phyloP scores from a whole-genome alignment of 2,888 invertebrate genomes.

The Halocaridina rubra region DNA sequence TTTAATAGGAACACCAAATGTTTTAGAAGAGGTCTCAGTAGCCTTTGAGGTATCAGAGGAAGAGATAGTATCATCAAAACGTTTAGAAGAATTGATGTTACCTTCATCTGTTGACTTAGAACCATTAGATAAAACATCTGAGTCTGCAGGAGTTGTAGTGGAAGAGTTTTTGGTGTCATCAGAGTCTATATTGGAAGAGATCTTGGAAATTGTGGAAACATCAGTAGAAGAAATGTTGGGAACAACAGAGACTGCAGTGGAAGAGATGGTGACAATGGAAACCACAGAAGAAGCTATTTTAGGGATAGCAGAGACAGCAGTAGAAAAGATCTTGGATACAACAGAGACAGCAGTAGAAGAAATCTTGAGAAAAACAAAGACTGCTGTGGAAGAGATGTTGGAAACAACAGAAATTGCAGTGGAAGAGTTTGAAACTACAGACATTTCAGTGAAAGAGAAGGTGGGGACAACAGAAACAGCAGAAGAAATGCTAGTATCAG shows the following conservation, averaged over 20 bases:
- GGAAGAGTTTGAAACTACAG: neutral
- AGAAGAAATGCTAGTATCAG: neutral
- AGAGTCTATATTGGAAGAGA: neutral
- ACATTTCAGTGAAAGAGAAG: neutral
- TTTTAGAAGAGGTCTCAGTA: neutral
- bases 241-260: neutral
- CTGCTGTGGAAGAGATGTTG: neutral
- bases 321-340: neutral
- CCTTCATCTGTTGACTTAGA: too few species aligned
- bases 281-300: neutral
- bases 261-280: neutral
- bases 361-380: neutral
- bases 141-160: neutral
- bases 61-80: neutral
- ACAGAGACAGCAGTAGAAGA: neutral
- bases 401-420: neutral
- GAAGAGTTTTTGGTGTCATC: neutral
- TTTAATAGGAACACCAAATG: neutral
- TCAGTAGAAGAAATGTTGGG: neutral
- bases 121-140: too few species aligned
- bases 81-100: too few species aligned
- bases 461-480: neutral
- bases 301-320: neutral
- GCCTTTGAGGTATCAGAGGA: neutral
- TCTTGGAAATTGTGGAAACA: neutral